Percentiles rank a stretch among this genome's conserved stretches.
These are phyloP conservation scores for Sinosuthora webbiana DNA, from an alignment of 2,113 vertebrate species.

Conservation along the genomic window DNA sequence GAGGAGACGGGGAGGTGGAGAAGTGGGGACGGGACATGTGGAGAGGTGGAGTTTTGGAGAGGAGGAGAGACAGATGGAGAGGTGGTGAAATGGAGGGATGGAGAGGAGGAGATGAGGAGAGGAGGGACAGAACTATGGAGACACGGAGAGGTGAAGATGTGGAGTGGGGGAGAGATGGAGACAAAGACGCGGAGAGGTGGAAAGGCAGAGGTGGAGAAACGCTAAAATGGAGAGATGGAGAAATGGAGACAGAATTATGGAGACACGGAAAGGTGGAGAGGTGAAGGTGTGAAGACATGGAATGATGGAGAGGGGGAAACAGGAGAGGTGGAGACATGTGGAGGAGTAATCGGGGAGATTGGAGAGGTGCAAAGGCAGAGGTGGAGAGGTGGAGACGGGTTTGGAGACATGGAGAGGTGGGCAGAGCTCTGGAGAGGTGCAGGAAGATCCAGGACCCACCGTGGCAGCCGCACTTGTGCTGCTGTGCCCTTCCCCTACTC, in stretches of 20 bases:
- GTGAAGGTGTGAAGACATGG: not conserved
- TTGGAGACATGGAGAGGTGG: not conserved
- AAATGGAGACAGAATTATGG: too few relatives aligned
- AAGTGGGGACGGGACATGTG: too few relatives aligned
- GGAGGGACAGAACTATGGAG: fast-evolving
- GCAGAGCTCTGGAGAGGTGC: not conserved
- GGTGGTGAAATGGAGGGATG: not conserved
- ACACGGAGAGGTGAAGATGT: fast-evolving
- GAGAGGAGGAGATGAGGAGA: not conserved
- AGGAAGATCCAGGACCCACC: not conserved
- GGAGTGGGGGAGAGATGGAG: not conserved
- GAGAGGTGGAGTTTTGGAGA: too few relatives aligned
- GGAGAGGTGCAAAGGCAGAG: not conserved
- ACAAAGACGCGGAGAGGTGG: too few relatives aligned
- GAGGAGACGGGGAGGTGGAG: not conserved
- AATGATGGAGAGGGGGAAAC: not conserved
- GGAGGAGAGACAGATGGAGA: not conserved
- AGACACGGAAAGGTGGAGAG: not conserved
- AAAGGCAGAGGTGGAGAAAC: too few relatives aligned
- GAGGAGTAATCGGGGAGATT: not conserved
- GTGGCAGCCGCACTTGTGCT: too few relatives aligned
- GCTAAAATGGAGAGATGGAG: too few relatives aligned
- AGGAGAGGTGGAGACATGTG: not conserved
- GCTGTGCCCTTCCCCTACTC: not conserved
- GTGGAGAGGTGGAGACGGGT: not conserved